A percentile compares a stretch with the other conserved stretches of the same genome.
phyloP scores from a whole-genome alignment of 2,113 vertebrate genomes.

The Alligator sinensis region DNA sequence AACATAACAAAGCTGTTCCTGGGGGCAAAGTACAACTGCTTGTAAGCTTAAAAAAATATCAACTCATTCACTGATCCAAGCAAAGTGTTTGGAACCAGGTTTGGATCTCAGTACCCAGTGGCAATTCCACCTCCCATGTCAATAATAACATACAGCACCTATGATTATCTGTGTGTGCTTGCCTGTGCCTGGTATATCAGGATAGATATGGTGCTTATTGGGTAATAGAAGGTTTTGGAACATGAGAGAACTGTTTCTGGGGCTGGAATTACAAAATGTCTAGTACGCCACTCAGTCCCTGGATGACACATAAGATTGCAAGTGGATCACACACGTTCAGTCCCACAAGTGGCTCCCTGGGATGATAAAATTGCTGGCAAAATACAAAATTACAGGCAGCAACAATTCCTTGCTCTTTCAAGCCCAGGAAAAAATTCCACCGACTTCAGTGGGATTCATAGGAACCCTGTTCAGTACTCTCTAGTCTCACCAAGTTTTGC shows the following conservation, averaged over 20 bases:
- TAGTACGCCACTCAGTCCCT: background rate
- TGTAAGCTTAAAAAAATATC: background rate
- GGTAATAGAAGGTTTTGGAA: conserved; percentile 25
- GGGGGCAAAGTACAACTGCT: background rate
- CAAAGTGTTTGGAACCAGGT: background rate
- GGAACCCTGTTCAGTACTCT: background rate
- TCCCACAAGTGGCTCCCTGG: background rate
- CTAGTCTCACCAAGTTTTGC: background rate
- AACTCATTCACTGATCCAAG: background rate
- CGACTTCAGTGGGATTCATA: background rate
- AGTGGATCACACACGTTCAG: background rate
- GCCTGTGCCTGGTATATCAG: conserved; percentile 24
- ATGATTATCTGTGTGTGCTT: background rate
- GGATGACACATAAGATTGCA: background rate
- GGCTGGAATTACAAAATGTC: conserved; percentile 27
- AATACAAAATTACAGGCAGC: background rate
- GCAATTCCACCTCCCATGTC: background rate
- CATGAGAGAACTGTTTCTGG: background rate
- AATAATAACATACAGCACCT: background rate
- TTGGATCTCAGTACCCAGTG: background rate
- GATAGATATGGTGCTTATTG: background rate
- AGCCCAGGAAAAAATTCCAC: background rate
- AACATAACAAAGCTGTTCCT: background rate
- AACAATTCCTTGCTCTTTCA: background rate
- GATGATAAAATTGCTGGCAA: background rate